These are phyloP conservation scores for Otocyon megalotis DNA, from an alignment of 2,113 vertebrate species.

Conservation along the genomic window DNA sequence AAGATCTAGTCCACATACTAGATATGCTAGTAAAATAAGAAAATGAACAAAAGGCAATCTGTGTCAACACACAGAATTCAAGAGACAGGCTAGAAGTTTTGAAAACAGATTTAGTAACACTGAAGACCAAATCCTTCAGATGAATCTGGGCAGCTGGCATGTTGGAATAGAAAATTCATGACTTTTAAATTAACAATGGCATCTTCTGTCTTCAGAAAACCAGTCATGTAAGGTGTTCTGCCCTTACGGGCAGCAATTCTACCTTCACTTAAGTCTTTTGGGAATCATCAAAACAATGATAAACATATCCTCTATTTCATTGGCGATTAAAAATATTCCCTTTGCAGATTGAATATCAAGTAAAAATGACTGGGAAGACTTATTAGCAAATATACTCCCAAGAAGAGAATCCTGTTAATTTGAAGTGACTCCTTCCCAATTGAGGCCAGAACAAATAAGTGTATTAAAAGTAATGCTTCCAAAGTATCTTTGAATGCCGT, in stretches of 20 bases:
- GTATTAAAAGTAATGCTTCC: background rate
- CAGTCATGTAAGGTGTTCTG: background rate
- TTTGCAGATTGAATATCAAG: background rate
- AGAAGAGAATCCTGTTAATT: background rate
- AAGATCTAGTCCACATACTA: background rate
- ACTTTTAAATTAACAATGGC: background rate
- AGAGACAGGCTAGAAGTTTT: background rate
- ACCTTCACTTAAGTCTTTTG: background rate
- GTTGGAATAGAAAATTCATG: background rate
- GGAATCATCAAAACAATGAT: background rate
- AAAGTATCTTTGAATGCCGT: background rate
- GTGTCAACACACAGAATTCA: background rate
- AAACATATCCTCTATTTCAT: background rate
- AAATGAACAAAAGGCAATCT: conserved; percentile 36
- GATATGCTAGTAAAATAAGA: background rate
- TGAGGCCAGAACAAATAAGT: background rate
- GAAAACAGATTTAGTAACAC: background rate
- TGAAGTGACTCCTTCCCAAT: background rate
- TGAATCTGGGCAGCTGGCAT: background rate
- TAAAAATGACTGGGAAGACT: background rate
- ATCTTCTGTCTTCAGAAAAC: conserved; percentile 49
- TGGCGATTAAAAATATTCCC: background rate
- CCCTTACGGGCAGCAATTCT: background rate
- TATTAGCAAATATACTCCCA: background rate
- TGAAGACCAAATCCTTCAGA: background rate